Evolutionary conservation across 2,888 invertebrate species (phyloP).

Genomic region (Morpho achilles): DNA sequence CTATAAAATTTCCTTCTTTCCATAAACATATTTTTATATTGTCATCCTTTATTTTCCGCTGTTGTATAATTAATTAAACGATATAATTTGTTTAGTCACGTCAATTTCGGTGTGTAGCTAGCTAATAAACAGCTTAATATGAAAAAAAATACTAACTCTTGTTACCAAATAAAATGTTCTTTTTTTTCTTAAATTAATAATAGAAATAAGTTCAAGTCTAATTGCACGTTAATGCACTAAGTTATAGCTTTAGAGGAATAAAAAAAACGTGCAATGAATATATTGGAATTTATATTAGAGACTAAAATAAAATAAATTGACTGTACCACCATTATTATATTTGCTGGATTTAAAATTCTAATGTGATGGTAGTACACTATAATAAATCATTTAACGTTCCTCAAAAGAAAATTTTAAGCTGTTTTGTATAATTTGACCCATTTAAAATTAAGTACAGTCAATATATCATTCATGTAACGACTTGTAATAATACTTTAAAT

Average conservation of each 20-base stretch:
- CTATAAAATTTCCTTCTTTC: too few species aligned
- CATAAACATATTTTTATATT: too few species aligned
- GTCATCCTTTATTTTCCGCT: too few species aligned
- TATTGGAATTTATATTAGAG: not conserved
- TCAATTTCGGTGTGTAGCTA: slow-evolving; percentile 47
- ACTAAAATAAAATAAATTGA: too few species aligned
- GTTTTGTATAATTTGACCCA: not conserved
- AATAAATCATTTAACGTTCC: not conserved
- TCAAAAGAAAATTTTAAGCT: not conserved
- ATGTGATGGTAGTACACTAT: not conserved
- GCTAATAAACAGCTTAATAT: slow-evolving; percentile 33
- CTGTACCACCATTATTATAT: not conserved
- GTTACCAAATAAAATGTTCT: slow-evolving; percentile 43
- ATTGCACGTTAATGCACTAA: slow-evolving; percentile 40
- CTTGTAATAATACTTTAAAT: slow-evolving; percentile 29
- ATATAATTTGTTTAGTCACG: slow-evolving; percentile 18
- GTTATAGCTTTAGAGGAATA: slow-evolving; percentile 43
- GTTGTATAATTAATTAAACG: not conserved
- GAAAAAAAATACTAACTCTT: slow-evolving; percentile 26
- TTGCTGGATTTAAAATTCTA: not conserved
- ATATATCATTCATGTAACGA: slow-evolving; percentile 7
- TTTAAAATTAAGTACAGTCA: slow-evolving; percentile 7
- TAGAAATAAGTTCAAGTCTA: slow-evolving; percentile 30
- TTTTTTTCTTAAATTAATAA: slow-evolving; percentile 41
- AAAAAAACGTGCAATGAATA: slow-evolving; percentile 1